Evolutionary conservation across 2,797 vertebrate species (phyloP).

Genomic region (Rhabdophis nuchalis): DNA sequence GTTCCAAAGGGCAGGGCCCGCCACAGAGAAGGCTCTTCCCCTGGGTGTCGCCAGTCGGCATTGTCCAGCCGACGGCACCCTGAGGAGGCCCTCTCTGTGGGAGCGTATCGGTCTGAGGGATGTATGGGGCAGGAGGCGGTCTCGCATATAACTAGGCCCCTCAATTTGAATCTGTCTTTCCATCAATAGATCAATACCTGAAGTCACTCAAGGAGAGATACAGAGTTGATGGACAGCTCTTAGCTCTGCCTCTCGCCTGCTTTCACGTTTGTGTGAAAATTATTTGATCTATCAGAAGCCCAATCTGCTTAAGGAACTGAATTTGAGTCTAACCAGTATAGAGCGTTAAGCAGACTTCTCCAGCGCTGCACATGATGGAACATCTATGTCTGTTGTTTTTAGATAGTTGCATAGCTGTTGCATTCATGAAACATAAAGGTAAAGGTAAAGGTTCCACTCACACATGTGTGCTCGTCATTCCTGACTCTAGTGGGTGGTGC

Average conservation of each 20-base stretch:
- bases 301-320: not conserved
- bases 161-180: not conserved
- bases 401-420: not conserved
- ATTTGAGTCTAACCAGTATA: not conserved
- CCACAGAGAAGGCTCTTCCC: too few species aligned
- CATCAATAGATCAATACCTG: not conserved
- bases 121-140: too few species aligned
- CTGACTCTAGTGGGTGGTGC: too few species aligned
- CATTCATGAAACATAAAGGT: not conserved
- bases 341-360: not conserved
- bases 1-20: too few species aligned
- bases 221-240: not conserved
- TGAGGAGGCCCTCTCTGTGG: too few species aligned
- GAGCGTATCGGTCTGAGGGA: too few species aligned
- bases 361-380: not conserved
- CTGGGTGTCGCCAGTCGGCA: too few species aligned
- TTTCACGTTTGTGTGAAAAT: not conserved
- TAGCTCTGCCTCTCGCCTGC: not conserved
- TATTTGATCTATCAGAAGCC: not conserved
- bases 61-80: too few species aligned
- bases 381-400: not conserved
- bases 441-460: too few species aligned
- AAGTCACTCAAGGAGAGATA: not conserved
- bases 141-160: too few species aligned
- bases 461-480: too few species aligned